Evolutionary conservation across 2,113 vertebrate genomes (phyloP), one percentile per base, ranked within the genome.

Genomic region (Reinhardtius hippoglossoides): DNA sequence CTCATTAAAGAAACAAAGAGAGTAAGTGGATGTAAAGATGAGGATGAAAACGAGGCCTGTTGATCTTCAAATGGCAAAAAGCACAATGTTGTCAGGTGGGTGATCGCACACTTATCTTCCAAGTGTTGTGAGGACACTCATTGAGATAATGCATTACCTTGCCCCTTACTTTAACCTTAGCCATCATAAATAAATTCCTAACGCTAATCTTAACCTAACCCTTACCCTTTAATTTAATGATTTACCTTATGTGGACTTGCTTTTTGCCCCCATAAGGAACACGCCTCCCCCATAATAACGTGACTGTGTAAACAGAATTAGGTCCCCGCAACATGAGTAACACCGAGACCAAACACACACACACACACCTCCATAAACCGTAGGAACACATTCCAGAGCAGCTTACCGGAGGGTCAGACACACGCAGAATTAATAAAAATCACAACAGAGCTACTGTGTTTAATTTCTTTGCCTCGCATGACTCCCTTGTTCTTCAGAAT

Each of bases 391-490:
- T 87, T 90, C 86, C 88, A 79, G n/a, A 81, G 80, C 23, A 1
- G 83, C 82, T 91, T 82, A 88, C 69, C 54, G 62, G 72, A 87
- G 81, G 81, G 84, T 89, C 83, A 86, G 73, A 87, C 64, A 85
- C 74, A 65, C 9, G 64, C 78, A 85, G 70, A 88, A 92, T 90
- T 68, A 44, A 87, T 79, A 70, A 82, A 59, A 86, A 82, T 84
- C 74, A 87, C 77, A 87, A 83, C 72, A 82, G 86, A 75, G 76
- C 75, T 42, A 68, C 76, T 71, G 69, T 85, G 82, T 76, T 87
- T 82, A 75, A 81, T 89, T 80, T 81, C 58, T 80, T 65, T 70
- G 20, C 65, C 37, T 72, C 10, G 26, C 35, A 66, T 57, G 76
- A 82, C 66, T 83, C 44, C 48, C 57, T 78, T 50, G 58, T 61